phyloP scores from a whole-genome alignment of 2,888 invertebrate genomes.

The Thecocarcelia acutangulata region DNA sequence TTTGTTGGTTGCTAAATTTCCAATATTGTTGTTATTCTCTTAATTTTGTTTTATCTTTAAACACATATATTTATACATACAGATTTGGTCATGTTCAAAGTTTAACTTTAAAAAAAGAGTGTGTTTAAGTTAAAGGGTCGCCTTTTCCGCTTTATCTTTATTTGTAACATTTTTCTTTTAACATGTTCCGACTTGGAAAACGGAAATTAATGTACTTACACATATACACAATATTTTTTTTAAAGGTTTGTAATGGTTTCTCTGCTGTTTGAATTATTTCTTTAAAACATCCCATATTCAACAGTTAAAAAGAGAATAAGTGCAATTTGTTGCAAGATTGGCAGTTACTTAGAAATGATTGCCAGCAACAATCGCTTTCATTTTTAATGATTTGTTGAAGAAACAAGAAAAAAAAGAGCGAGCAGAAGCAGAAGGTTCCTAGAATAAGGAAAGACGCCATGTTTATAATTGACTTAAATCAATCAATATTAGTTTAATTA shows the following conservation, averaged over 20 bases:
- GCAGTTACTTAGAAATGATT: constrained; percentile 54
- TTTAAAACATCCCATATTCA: neutral
- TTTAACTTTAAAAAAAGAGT: constrained; percentile 24
- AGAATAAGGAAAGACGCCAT: no score
- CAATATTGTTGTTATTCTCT: constrained; percentile 13
- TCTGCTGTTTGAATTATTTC: constrained; percentile 12
- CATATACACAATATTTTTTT: constrained; percentile 20
- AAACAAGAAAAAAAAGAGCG: neutral
- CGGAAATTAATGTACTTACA: constrained; percentile 57
- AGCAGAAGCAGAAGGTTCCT: neutral
- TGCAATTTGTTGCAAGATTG: constrained; percentile 46
- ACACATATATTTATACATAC: constrained; percentile 15
- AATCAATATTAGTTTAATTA: no score
- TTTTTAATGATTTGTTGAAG: constrained; percentile 27
- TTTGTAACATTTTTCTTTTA: neutral
- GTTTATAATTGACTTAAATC: no score
- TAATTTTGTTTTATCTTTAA: neutral
- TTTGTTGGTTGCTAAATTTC: constrained; percentile 48
- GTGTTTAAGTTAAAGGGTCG: constrained; percentile 56
- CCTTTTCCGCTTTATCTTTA: constrained; percentile 29
- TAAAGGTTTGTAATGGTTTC: constrained; percentile 13
- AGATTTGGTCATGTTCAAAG: constrained; percentile 38
- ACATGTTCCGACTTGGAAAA: constrained; percentile 22
- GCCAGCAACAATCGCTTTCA: constrained; percentile 53
- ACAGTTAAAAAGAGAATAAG: constrained; percentile 36